Evolutionary conservation across 1,140 invertebrate species (phyloP), one percentile per base, ranked within the genome.

Genomic region (Aculops lycopersici): DNA sequence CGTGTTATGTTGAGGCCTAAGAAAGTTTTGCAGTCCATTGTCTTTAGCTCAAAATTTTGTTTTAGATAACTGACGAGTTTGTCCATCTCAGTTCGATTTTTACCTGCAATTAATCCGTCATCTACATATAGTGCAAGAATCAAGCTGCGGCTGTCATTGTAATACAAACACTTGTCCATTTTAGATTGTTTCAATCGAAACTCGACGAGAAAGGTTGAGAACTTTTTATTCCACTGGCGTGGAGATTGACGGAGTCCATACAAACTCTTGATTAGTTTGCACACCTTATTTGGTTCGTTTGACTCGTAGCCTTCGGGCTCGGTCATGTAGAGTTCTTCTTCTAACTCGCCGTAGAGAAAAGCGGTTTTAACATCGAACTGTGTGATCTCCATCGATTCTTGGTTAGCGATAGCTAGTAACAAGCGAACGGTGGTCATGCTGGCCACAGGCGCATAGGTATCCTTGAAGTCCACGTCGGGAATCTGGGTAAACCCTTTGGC

Each of bases 61-160:
- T 45, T 17, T 42, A 37, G 3, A 8, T 15, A 15, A 4, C 24
- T 15, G 4, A 14, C 14, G 14, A n/a, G 14, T 14, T 41, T 40
- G 8, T 8, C 16, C 8, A 38, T 38, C 8, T 18, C 8, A 16
- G n/a, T 12, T 8, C n/a, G 5, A 15, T 16, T 8, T 8, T 35
- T 37, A 8, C 19, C 44, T 54, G 46, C 52, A 40, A 58, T 45
- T 20, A 60, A 41, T 14, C 54, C 56, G 51, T 63, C 59, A 49
- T 63, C 60, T 12, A 63, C 58, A 53, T 61, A 61, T 3, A 61
- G 46, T 8, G 50, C 51, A 1, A 61, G 35, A 20, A 56, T 48
- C 35, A 13, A 3, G 12, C 38, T 41, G 4, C 4, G 13, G 12
- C 52, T 12, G 52, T 31, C 24, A 31, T 31, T 31, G n/a, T 31